Evolutionary conservation across 2,113 vertebrate species (phyloP).

Genomic region (Bambusicola thoracicus): DNA sequence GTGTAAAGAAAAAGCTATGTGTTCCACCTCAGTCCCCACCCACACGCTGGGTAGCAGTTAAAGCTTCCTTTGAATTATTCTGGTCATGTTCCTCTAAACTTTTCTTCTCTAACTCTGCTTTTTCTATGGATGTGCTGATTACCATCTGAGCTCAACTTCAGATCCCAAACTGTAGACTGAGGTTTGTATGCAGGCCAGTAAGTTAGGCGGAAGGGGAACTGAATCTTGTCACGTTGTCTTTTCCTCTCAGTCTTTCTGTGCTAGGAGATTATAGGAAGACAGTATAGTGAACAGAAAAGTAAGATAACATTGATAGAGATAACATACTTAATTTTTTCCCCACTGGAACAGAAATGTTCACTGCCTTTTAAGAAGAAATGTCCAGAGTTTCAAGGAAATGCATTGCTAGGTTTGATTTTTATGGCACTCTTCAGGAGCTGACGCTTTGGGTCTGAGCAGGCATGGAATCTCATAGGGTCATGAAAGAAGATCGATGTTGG

Average conservation of each 20-base stretch:
- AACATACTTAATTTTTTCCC: neutral
- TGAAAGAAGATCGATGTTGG: neutral
- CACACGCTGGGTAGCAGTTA: neutral
- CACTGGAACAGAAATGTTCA: neutral
- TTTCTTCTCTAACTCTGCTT: neutral
- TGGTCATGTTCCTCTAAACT: neutral
- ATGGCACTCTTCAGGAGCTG: neutral
- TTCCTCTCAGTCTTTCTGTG: neutral
- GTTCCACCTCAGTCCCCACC: neutral
- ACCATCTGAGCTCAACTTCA: neutral
- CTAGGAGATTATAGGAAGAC: neutral
- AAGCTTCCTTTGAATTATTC: neutral
- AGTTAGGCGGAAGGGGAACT: neutral
- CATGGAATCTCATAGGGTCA: neutral
- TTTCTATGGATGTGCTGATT: neutral
- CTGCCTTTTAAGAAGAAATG: neutral
- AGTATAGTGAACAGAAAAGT: neutral
- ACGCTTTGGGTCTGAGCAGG: neutral
- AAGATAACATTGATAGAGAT: neutral
- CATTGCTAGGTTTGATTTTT: neutral
- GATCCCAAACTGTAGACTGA: neutral
- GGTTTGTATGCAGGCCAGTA: neutral
- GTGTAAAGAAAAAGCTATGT: neutral
- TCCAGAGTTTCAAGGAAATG: neutral
- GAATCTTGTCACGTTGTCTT: neutral